These are phyloP conservation scores for Cyanistes caeruleus DNA, from an alignment of 2,113 vertebrate genomes.

Conservation along the genomic window DNA sequence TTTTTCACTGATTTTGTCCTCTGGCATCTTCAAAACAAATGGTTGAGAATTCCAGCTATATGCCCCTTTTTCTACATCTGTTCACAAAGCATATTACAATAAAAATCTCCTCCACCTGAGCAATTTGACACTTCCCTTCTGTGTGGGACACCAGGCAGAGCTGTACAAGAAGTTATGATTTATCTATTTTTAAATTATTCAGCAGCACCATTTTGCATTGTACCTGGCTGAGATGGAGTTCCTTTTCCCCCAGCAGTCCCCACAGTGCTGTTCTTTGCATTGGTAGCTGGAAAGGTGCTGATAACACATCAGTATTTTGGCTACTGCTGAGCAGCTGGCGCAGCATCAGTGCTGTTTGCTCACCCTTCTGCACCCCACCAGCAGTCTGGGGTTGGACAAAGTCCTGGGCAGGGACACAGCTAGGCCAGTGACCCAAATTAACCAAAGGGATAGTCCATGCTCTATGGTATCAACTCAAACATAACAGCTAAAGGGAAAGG, in stretches of 20 bases:
- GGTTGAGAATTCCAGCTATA: not conserved
- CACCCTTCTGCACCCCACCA: not conserved
- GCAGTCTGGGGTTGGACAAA: not conserved
- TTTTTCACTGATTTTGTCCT: not conserved
- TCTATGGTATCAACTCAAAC: not conserved
- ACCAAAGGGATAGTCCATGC: not conserved
- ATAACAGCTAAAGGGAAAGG: not conserved
- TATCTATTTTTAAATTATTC: not conserved
- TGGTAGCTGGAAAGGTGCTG: not conserved
- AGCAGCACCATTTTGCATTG: not conserved
- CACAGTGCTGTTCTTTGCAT: not conserved
- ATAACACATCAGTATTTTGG: not conserved
- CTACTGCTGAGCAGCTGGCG: not conserved
- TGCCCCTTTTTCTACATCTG: not conserved
- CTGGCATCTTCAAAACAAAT: not conserved
- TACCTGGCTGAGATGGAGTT: not conserved
- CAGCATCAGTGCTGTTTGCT: fast-evolving
- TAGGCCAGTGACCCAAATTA: not conserved
- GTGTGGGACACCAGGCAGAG: not conserved
- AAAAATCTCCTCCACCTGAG: not conserved
- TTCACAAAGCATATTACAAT: not conserved
- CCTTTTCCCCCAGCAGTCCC: not conserved
- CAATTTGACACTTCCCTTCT: not conserved
- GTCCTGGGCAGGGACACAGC: not conserved
- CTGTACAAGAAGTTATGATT: not conserved